Evolutionary conservation across 2,888 invertebrate genomes (phyloP), one percentile per base, ranked within the genome.

Genomic region (Nemoura dubitans): DNA sequence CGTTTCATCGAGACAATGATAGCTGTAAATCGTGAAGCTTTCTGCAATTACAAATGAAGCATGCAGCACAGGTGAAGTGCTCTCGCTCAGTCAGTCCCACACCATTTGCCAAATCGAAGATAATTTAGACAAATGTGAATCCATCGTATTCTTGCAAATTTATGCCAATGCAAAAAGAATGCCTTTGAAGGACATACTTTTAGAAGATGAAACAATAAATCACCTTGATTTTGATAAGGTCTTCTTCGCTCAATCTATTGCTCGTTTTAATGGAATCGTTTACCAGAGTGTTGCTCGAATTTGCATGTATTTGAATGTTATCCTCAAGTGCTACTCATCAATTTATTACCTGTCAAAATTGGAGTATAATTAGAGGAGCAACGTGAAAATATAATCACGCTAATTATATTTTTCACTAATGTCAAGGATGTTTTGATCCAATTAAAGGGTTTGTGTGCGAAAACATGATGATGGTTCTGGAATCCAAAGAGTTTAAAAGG

Each of bases 81-180:
- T 59, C 36, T 36, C 36, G 36, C 36, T n/a, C 36, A 36, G 59
- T 21, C 10, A 59, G 10, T 16, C 59, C 59, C 59, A 21, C 59
- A 59, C 59, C 59, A 59, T 59, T 59, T 7, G 59, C 59, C 14
- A 59, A 59, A 59, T 59, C 59, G 14, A 14, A 7, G 59, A 59
- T 59, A 59, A 59, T 59, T 59, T 10, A 59, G 59, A 59, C 59
- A 21, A 59, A 59, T 59, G 59, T 59, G 59, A 16, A 59, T 59
- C 21, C 2, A 59, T 59, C 16, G 59, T 59, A 59, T 59, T 59
- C 14, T 59, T 59, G 59, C 59, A 59, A 59, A 59, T 59, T 59
- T 59, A 59, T 59, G 59, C 59, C 59, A 59, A 21, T 59, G 59
- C 59, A 59, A 59, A 59, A 59, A 59, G 59, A 59, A 59, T 59